phyloP scores from a whole-genome alignment of 2,797 vertebrate genomes.

The Perodicticus potto region DNA sequence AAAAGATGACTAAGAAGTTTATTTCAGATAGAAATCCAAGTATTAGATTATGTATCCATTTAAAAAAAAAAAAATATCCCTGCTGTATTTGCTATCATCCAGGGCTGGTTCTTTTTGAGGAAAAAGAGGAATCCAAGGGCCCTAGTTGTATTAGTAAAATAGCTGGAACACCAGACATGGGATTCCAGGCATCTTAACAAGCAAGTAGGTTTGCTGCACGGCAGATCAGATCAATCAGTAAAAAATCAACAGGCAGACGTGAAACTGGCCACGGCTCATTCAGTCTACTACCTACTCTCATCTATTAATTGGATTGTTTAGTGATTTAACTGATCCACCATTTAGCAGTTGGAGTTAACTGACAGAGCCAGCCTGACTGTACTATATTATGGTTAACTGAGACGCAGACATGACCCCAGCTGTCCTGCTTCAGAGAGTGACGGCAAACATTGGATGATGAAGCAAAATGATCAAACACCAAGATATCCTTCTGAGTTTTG shows the following conservation, averaged over 20 bases:
- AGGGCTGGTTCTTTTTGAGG: not conserved
- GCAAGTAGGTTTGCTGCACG: not conserved
- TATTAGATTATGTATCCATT: not conserved
- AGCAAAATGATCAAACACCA: not conserved
- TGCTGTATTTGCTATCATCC: not conserved
- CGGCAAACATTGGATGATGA: not conserved
- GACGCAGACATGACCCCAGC: not conserved
- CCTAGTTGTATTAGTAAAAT: not conserved
- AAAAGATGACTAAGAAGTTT: not conserved
- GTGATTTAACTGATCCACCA: not conserved
- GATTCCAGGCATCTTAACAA: not conserved
- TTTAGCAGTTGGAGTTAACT: constrained; percentile 44
- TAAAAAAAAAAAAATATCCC: not conserved
- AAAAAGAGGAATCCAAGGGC: not conserved
- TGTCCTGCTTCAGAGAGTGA: not conserved
- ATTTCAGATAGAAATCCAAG: constrained; percentile 1
- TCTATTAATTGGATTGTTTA: constrained; percentile 49
- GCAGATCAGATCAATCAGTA: not conserved
- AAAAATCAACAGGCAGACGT: constrained; percentile 5
- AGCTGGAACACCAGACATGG: not conserved
- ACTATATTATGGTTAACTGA: not conserved
- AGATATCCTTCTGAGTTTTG: not conserved
- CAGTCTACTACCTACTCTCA: not conserved
- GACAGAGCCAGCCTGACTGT: not conserved
- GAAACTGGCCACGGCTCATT: not conserved